phyloP scores from a whole-genome alignment of 2,113 vertebrate genomes.

The Trochalopteron elliotii region DNA sequence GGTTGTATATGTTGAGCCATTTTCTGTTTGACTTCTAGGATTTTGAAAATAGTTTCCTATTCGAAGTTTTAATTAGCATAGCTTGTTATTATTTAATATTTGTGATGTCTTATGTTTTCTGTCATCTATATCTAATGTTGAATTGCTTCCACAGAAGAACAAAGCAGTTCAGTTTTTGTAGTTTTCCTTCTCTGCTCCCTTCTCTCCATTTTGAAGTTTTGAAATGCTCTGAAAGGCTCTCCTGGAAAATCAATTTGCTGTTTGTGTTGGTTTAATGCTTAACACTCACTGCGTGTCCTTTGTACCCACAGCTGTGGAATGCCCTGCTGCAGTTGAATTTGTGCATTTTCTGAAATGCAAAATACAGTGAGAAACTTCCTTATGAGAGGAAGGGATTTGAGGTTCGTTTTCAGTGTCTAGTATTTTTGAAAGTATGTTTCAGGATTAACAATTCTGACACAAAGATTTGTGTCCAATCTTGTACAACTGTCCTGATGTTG shows the following conservation, averaged over 20 bases:
- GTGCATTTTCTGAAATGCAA: not conserved
- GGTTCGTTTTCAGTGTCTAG: not conserved
- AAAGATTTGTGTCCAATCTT: not conserved
- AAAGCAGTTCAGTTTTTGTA: not conserved
- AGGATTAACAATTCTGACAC: not conserved
- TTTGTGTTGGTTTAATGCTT: slow-evolving; percentile 61
- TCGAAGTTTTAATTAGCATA: not conserved
- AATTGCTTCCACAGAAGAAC: not conserved
- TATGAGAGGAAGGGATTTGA: not conserved
- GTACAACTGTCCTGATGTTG: not conserved
- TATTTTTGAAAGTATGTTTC: not conserved
- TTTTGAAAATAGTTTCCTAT: not conserved
- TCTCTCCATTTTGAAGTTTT: not conserved
- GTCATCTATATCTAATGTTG: not conserved
- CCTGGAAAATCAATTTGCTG: slow-evolving; percentile 43
- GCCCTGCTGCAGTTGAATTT: not conserved
- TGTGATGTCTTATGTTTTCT: not conserved
- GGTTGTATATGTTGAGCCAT: not conserved
- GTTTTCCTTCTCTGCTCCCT: not conserved
- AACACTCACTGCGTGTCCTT: not conserved
- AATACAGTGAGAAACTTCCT: not conserved
- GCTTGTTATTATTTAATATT: not conserved
- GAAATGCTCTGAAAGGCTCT: not conserved
- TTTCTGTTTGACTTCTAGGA: not conserved
- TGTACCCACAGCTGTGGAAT: slow-evolving; percentile 41